Evolutionary conservation across 2,797 vertebrate species (phyloP).

Genomic region (Rhynchotus rufescens): DNA sequence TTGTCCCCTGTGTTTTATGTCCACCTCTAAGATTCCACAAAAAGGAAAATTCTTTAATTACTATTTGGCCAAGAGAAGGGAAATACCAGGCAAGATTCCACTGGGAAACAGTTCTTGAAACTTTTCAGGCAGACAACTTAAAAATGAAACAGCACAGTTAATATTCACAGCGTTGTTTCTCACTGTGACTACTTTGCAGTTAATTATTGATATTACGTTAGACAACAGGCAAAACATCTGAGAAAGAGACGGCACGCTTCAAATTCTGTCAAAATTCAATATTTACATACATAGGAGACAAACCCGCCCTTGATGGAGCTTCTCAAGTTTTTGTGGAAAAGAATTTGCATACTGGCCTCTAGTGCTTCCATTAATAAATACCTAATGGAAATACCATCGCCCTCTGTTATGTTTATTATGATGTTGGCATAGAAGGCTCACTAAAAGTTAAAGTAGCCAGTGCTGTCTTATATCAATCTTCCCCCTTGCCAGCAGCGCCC

Average conservation of each 20-base stretch:
- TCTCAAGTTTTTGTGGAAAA: not conserved
- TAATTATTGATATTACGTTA: conserved; percentile 14
- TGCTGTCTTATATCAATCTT: not conserved
- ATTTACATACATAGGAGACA: not conserved
- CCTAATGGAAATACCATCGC: not conserved
- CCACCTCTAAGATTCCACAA: not conserved
- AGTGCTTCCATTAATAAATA: not conserved
- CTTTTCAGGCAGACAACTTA: not conserved
- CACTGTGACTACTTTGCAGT: not conserved
- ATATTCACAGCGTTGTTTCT: not conserved
- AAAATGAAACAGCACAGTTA: conserved; percentile 15
- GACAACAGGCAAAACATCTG: not conserved
- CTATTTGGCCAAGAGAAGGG: not conserved
- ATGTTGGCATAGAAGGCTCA: not conserved
- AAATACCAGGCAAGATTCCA: not conserved
- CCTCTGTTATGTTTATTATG: not conserved
- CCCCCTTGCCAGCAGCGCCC: not conserved
- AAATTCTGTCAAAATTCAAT: conserved; percentile 1
- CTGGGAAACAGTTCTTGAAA: not conserved
- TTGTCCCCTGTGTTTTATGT: not conserved
- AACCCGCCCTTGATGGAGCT: not conserved
- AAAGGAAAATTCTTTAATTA: not conserved
- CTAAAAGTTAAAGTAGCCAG: not conserved
- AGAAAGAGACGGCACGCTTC: not conserved
- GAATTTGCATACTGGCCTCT: not conserved